phyloP scores from a whole-genome alignment of 1,140 invertebrate genomes.

The Streblospio benedicti region DNA sequence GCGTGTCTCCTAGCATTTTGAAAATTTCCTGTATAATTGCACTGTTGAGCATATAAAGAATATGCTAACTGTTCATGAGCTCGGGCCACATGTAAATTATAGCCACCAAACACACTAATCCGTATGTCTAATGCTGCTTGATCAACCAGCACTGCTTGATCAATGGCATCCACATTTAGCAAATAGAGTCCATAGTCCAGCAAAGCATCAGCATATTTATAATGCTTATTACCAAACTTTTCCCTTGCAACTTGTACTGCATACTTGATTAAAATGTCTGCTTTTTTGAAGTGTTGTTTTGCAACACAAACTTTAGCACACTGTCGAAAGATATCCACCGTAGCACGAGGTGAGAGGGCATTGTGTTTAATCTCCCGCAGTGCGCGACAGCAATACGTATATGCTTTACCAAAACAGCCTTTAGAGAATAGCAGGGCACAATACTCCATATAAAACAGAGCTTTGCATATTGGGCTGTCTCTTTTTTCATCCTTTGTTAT shows the following conservation, averaged over 20 bases:
- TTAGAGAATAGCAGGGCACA: constrained; percentile 65
- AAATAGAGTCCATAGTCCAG: constrained; percentile 83
- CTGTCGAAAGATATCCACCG: constrained; percentile 70
- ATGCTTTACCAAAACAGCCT: constrained; percentile 69
- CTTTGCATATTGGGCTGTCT: no score
- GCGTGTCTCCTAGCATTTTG: constrained; percentile 59
- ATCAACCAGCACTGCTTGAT: constrained; percentile 70
- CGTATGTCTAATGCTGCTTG: constrained; percentile 67
- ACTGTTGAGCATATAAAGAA: constrained; percentile 82
- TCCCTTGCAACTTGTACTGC: constrained; percentile 65
- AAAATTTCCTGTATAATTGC: constrained; percentile 51
- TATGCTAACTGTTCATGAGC: constrained; percentile 84
- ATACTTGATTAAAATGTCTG: constrained; percentile 70
- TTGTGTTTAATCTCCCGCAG: constrained; percentile 55
- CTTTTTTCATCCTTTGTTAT: no score
- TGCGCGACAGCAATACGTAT: constrained; percentile 62
- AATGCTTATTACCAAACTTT: constrained; percentile 62
- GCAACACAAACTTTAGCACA: constrained; percentile 77
- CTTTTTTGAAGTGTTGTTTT: constrained; percentile 71
- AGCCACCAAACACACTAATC: constrained; percentile 67
- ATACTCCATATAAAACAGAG: no score
- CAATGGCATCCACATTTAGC: constrained; percentile 76
- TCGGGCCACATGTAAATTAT: constrained; percentile 75
- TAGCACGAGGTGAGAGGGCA: constrained; percentile 34
- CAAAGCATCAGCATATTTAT: constrained; percentile 70